phyloP scores from a whole-genome alignment of 2,888 invertebrate species.

The Acronicta leporina region DNA sequence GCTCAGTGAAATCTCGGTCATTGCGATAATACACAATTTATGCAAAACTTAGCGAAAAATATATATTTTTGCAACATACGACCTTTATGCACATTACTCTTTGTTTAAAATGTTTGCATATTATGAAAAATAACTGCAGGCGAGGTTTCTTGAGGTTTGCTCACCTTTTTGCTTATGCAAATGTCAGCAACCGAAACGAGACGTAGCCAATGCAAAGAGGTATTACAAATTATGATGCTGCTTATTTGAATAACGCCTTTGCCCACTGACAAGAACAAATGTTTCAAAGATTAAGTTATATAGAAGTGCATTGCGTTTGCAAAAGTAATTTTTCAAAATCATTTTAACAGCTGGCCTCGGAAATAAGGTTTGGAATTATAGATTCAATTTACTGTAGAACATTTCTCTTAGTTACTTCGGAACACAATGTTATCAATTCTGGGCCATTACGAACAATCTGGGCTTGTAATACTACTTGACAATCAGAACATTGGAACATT shows the following conservation, averaged over 20 bases:
- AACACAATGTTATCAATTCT: conserved; percentile 35
- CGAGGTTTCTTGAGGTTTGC: conserved; percentile 22
- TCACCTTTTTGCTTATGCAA: conserved; percentile 37
- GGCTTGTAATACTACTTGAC: conserved; percentile 20
- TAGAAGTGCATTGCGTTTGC: conserved; percentile 11
- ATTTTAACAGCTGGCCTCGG: neutral
- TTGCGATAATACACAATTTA: conserved; percentile 23
- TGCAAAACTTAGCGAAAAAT: conserved; percentile 20
- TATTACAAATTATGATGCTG: conserved; percentile 20
- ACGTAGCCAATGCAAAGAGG: conserved; percentile 18
- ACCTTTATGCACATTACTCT: conserved; percentile 28
- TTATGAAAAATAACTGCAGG: conserved; percentile 35
- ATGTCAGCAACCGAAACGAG: conserved; percentile 34
- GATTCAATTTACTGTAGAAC: neutral
- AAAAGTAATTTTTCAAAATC: conserved; percentile 15
- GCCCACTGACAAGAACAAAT: conserved; percentile 20
- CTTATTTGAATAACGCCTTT: conserved; percentile 21
- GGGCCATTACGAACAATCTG: conserved; percentile 24
- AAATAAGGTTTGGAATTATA: neutral
- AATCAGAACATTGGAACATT: conserved; percentile 24
- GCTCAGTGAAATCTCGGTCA: conserved; percentile 39
- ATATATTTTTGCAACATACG: conserved; percentile 14
- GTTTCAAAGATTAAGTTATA: conserved; percentile 16
- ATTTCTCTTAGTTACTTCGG: neutral
- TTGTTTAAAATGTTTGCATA: conserved; percentile 28